Percentiles rank a stretch among this genome's conserved stretches.
These are phyloP conservation scores for Falcaria lacertinaria DNA, from an alignment of 2,888 invertebrate genomes.

Conservation along the genomic window DNA sequence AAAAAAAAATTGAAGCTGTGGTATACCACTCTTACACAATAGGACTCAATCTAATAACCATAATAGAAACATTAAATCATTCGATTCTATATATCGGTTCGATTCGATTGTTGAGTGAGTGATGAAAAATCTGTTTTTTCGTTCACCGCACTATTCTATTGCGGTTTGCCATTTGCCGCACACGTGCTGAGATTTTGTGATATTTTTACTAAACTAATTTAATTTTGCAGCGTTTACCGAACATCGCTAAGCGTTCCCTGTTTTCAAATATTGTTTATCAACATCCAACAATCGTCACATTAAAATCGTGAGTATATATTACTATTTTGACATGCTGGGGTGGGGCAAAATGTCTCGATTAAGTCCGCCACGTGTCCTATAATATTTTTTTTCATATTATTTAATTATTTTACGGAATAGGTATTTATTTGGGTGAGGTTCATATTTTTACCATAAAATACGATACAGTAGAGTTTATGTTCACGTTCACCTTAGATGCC, in stretches of 20 bases:
- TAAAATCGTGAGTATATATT: conserved; percentile 52
- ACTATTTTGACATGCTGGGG: conserved; percentile 68
- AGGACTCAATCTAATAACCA: too few relatives aligned
- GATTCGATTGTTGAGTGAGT: too few relatives aligned
- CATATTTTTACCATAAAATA: conserved; percentile 6
- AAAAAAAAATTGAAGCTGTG: too few relatives aligned
- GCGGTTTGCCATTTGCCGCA: conserved; percentile 76
- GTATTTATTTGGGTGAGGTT: too few relatives aligned
- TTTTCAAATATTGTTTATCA: conserved; percentile 46
- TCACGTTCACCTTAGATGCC: conserved; percentile 2
- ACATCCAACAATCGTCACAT: conserved; percentile 43
- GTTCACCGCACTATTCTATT: conserved; percentile 19
- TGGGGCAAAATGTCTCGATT: conserved; percentile 72
- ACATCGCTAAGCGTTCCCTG: conserved; percentile 38
- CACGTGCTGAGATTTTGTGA: conserved; percentile 77
- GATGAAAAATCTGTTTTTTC: background rate
- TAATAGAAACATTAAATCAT: too few relatives aligned
- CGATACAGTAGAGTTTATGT: conserved; percentile 1
- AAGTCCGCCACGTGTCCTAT: conserved; percentile 76
- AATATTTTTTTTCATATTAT: conserved; percentile 42
- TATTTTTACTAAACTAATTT: conserved; percentile 69
- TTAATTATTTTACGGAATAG: conserved; percentile 24
- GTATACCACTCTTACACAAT: too few relatives aligned
- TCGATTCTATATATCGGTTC: too few relatives aligned
- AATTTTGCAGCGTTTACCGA: conserved; percentile 51